Conservation (phyloP, 2,113 vertebrate genomes). For the Excalfactoria chinensis region DNA sequence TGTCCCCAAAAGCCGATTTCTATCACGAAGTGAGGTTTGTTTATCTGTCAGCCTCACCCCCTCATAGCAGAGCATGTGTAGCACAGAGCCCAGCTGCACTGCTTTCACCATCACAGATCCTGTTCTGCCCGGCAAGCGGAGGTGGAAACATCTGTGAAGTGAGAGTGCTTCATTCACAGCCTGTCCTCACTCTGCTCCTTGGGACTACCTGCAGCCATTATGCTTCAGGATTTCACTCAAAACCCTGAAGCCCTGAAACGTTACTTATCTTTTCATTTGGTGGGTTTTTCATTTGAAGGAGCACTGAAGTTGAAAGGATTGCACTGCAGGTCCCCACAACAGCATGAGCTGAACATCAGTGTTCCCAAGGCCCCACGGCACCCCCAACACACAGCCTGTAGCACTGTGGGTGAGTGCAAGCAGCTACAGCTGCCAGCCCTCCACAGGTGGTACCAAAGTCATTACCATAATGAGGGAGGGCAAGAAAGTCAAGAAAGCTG, state of each 20-base stretch:
- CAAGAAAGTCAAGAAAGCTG: neutral
- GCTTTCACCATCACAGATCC: neutral
- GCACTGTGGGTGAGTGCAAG: neutral
- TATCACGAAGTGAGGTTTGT: neutral
- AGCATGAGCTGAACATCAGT: accelerated
- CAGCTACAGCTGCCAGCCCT: neutral
- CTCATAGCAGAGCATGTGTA: neutral
- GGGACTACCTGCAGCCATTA: neutral
- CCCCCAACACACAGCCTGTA: accelerated
- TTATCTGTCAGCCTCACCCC: neutral
- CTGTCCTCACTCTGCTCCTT: neutral
- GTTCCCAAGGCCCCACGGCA: neutral
- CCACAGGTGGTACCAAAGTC: neutral
- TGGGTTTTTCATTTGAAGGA: neutral
- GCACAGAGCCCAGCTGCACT: accelerated
- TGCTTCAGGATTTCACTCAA: neutral
- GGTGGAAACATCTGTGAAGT: accelerated
- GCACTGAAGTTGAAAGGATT: neutral
- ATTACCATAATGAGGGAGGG: accelerated
- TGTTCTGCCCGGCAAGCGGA: neutral
- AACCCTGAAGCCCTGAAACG: neutral
- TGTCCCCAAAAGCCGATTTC: neutral
- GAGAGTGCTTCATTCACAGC: accelerated
- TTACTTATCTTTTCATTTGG: neutral
- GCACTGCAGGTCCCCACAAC: neutral